Evolutionary conservation across 1,140 invertebrate genomes (phyloP).

Genomic region (Xylocopa sonorina): DNA sequence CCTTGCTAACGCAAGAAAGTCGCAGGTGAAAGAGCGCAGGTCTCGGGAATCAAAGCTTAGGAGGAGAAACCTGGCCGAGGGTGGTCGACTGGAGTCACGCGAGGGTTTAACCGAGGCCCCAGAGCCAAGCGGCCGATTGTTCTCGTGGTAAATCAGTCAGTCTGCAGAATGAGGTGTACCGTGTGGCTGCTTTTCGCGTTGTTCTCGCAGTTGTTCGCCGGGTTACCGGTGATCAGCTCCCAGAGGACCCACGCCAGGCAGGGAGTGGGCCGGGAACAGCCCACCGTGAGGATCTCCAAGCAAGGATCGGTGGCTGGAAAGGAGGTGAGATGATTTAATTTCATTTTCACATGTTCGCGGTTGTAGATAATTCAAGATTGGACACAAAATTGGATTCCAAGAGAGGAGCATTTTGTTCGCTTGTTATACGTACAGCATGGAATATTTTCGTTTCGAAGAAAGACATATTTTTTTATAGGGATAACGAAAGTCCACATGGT

Average conservation of each 20-base stretch:
- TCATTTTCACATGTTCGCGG: background rate
- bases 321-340: slow-evolving; percentile 72
- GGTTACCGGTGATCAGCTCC: slow-evolving; percentile 52
- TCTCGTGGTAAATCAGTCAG: slow-evolving; percentile 69
- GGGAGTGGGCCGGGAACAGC: slow-evolving; percentile 65
- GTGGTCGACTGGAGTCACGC: slow-evolving; percentile 44
- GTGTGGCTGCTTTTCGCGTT: slow-evolving; percentile 65
- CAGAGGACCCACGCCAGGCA: slow-evolving; percentile 73
- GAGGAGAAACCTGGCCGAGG: slow-evolving; percentile 44
- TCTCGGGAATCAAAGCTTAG: slow-evolving; percentile 45
- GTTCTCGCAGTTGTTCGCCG: slow-evolving; percentile 62
- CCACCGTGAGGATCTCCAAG: slow-evolving; percentile 71
- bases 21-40: slow-evolving; percentile 59
- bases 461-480: too few species aligned
- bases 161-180: slow-evolving; percentile 74
- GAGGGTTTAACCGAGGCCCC: slow-evolving; percentile 22
- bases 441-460: too few species aligned
- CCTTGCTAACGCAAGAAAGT: slow-evolving; percentile 11
- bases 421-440: too few species aligned
- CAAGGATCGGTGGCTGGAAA: slow-evolving; percentile 77
- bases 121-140: slow-evolving; percentile 71
- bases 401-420: too few species aligned
- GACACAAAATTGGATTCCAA: too few species aligned
- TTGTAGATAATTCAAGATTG: too few species aligned
- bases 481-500: too few species aligned